A percentile compares a stretch with the other conserved stretches of the same genome.
These are phyloP conservation scores for Philypnodon macrostomus DNA, from an alignment of 2,797 vertebrate genomes.

Conservation along the genomic window DNA sequence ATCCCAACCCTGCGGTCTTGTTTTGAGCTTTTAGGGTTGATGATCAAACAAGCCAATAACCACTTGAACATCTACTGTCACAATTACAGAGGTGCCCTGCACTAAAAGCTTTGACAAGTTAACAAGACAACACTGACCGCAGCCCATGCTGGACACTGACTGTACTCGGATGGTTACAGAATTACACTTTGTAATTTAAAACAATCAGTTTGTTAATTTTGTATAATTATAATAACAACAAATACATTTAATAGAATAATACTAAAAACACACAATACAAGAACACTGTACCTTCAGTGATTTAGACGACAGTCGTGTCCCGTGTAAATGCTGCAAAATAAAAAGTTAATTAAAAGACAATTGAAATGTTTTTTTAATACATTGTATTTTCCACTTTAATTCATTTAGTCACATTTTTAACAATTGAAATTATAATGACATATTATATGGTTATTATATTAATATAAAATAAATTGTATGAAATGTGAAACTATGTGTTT, in stretches of 20 bases:
- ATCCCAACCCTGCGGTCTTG: conserved; percentile 71
- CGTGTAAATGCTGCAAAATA: conserved; percentile 29
- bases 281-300: conserved; percentile 42
- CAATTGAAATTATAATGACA: too few species aligned
- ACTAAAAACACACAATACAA: too few species aligned
- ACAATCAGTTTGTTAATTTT: not conserved
- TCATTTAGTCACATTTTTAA: too few species aligned
- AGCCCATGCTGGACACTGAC: conserved; percentile 1
- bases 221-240: not conserved
- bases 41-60: conserved; percentile 54
- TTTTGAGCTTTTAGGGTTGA: conserved; percentile 72
- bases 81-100: conserved; percentile 58
- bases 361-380: not conserved
- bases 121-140: conserved; percentile 37
- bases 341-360: not conserved
- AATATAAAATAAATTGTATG: too few species aligned
- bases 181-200: not conserved
- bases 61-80: conserved; percentile 69
- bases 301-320: not conserved
- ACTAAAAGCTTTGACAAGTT: conserved; percentile 67
- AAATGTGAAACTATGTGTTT: too few species aligned
- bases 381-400: too few species aligned
- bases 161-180: not conserved
- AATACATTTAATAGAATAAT: too few species aligned
- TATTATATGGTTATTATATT: too few species aligned